A percentile compares a stretch with the other conserved stretches of the same genome.
These are phyloP conservation scores for Acrossocheilus wenchowensis DNA, from an alignment of 2,797 vertebrate genomes.

Conservation along the genomic window DNA sequence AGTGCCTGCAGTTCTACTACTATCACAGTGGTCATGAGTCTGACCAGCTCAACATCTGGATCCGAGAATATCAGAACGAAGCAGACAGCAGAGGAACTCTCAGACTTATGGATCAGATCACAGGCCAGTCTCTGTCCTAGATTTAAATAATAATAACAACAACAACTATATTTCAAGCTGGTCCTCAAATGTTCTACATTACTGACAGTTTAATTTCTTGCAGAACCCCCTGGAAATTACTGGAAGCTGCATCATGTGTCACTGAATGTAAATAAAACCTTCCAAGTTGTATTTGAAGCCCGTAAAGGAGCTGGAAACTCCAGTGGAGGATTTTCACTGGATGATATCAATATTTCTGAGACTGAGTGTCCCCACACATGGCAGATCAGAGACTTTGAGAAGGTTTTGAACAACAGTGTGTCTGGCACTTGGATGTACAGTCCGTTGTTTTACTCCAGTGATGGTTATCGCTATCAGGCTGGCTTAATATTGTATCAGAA, in stretches of 20 bases:
- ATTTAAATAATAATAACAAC: not conserved
- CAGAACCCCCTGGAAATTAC: conserved; percentile 67
- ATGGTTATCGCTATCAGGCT: conserved; percentile 83
- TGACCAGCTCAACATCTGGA: conserved; percentile 79
- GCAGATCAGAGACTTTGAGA: conserved; percentile 73
- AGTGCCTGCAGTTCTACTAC: conserved; percentile 89
- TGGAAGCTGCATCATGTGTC: conserved; percentile 82
- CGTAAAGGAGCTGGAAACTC: conserved; percentile 6
- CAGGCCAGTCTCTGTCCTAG: conserved; percentile 22
- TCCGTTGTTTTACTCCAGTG: conserved; percentile 72
- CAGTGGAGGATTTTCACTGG: not conserved
- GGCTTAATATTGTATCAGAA: conserved; percentile 10
- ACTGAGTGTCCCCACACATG: conserved; percentile 67
- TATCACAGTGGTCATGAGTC: conserved; percentile 76
- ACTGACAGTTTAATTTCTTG: not conserved
- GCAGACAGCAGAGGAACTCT: conserved; percentile 41
- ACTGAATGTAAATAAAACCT: conserved; percentile 72
- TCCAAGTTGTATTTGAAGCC: conserved; percentile 82
- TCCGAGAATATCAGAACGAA: conserved; percentile 77
- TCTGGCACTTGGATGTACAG: not conserved
- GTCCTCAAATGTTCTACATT: not conserved
- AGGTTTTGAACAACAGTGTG: not conserved
- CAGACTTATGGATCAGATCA: conserved; percentile 54
- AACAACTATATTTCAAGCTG: not conserved
- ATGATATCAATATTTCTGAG: conserved; percentile 38